A percentile compares a stretch with the other conserved stretches of the same genome.
These are phyloP conservation scores for Pavo muticus DNA, from an alignment of 2,113 vertebrate species.

Conservation along the genomic window DNA sequence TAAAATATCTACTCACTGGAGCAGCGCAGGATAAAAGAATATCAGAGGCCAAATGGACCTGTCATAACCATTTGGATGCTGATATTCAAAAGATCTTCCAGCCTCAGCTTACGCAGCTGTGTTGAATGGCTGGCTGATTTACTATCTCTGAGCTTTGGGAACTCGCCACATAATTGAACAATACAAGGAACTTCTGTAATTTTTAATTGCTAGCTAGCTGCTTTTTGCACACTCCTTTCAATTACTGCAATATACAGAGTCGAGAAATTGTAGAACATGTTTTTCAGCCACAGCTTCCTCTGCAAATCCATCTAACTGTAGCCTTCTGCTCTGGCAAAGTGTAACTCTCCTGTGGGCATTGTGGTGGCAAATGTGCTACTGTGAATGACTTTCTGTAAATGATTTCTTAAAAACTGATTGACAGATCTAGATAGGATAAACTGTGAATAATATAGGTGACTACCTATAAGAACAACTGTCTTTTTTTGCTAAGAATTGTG, in stretches of 20 bases:
- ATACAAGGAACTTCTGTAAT: neutral
- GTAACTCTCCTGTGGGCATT: neutral
- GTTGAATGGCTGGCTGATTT: neutral
- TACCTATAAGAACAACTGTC: neutral
- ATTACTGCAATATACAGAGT: neutral
- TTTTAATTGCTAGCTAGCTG: constrained; percentile 26
- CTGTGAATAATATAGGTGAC: neutral
- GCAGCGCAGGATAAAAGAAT: neutral
- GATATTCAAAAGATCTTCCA: neutral
- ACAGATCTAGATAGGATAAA: neutral
- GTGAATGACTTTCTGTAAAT: neutral
- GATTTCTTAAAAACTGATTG: neutral
- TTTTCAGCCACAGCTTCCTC: neutral
- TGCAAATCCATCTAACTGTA: neutral
- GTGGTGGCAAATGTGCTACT: neutral
- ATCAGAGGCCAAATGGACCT: neutral
- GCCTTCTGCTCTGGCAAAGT: neutral
- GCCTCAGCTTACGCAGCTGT: constrained; percentile 8
- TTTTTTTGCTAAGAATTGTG: neutral
- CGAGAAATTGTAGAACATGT: neutral
- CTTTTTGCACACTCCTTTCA: constrained; percentile 18
- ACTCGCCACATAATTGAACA: neutral
- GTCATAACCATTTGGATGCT: constrained; percentile 20
- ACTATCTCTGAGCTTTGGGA: neutral
- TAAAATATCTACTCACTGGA: constrained; percentile 7